Base-by-base conservation (phyloP, 2,113 vertebrate genomes). In the Sitta europaea region DNA sequence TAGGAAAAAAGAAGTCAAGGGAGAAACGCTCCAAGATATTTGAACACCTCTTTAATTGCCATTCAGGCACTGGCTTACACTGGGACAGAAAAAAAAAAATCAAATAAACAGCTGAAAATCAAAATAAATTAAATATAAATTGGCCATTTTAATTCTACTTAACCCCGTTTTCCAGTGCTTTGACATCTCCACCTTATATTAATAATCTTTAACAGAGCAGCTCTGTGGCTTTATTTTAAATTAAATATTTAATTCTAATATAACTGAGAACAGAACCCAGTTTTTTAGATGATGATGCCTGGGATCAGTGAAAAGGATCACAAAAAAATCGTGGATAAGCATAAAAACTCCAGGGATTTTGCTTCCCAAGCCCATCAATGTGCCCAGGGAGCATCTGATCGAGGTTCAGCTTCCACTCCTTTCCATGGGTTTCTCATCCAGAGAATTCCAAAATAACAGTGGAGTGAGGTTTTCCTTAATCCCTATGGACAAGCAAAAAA, bases 181-280 rank as follows among this genome's bases (percentile, higher is more conserved):
- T 48, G 14, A 25, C 5, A 15, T 25, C 57, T 79, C 66, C 38
- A 11, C 28, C 35, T 54, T 11, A 12, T 3, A 18, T 14, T 22
- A 8, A 33, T 6, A 10, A 16, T 61, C 10, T 57, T 57, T n/a
- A 7, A 31, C 19, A 48, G 11, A 53, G 31, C 28, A 36, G 7
- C 31, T 66, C 22, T 5, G n/a, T 25, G 42, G 35, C 5, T 75
- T 86, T 21, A 25, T 36, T 77, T 81, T 20, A 43, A 90, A 36
- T 24, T 33, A 14, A 55, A 43, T 8, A 14, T 31, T 28, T 48
- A 12, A 70, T 53, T 85, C 38, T 19, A 61, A 40, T 14, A 4
- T 0, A 33, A 7, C 2, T 12, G 20, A 40, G 54, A 40, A 21
- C 2, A 38, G 12, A 19, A 53, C n/a, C 10, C 3, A 6, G 1